A percentile compares a stretch with the other conserved stretches of the same genome.
phyloP scores from a whole-genome alignment of 2,888 invertebrate species.

The Thera obeliscata region DNA sequence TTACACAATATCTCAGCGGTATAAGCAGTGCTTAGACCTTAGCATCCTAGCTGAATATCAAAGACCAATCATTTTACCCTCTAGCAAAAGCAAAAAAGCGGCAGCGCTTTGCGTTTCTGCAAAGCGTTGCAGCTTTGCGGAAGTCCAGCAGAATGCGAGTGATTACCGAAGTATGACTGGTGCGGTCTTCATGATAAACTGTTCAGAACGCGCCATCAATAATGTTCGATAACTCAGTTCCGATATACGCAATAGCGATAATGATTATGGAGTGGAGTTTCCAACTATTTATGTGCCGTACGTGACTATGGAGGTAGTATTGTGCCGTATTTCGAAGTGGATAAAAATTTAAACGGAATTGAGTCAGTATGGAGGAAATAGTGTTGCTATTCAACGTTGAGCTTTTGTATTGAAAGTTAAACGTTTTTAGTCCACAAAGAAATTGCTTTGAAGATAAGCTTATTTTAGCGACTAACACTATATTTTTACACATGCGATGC shows the following conservation, averaged over 20 bases:
- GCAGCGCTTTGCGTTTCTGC: background rate
- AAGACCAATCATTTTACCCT: too few species aligned
- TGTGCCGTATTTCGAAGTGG: constrained; percentile 2
- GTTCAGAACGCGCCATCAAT: constrained; percentile 21
- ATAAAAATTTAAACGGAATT: constrained; percentile 8
- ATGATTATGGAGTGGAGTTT: constrained; percentile 30
- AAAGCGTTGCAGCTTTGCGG: background rate
- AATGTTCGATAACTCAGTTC: constrained; percentile 25
- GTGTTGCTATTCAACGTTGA: background rate
- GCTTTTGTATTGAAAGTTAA: background rate
- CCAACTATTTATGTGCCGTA: constrained; percentile 29
- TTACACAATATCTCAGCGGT: too few species aligned
- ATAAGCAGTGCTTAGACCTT: too few species aligned
- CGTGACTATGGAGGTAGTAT: constrained; percentile 27
- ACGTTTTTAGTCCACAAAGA: too few species aligned
- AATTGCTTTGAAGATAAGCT: too few species aligned
- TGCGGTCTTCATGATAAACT: constrained; percentile 25
- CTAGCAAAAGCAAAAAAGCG: too few species aligned
- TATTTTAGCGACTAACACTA: too few species aligned
- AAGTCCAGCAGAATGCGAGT: constrained; percentile 20
- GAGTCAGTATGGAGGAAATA: background rate
- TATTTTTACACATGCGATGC: too few species aligned
- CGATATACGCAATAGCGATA: constrained; percentile 27
- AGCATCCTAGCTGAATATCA: too few species aligned
- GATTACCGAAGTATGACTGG: constrained; percentile 25